These are phyloP conservation scores for Gracilinanus agilis DNA, from an alignment of 2,113 vertebrate species.

Conservation along the genomic window DNA sequence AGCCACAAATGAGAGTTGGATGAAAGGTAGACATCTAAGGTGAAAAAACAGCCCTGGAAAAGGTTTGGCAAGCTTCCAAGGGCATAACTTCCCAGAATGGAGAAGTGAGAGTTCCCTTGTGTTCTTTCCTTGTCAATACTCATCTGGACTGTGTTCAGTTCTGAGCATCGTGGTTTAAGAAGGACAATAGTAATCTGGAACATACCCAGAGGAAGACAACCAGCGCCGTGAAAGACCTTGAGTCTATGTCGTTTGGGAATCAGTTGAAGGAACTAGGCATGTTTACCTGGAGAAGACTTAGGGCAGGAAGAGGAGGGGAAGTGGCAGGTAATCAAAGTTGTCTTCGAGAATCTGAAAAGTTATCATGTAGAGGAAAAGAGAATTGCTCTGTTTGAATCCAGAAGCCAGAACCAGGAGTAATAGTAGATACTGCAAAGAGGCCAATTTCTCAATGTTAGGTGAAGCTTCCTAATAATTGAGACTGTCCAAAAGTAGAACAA, in stretches of 20 bases:
- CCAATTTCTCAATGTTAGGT: neutral
- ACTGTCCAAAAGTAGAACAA: neutral
- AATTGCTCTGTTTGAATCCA: neutral
- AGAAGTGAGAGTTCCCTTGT: neutral
- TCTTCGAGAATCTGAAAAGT: no score
- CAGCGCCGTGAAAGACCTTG: neutral
- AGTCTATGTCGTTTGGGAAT: neutral
- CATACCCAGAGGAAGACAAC: neutral
- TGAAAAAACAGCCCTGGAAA: no score
- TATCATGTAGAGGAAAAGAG: neutral
- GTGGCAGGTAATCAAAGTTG: no score
- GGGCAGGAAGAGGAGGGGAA: neutral
- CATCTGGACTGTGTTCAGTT: neutral
- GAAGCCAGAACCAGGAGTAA: neutral
- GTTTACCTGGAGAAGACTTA: neutral
- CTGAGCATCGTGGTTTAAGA: neutral
- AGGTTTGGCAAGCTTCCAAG: neutral
- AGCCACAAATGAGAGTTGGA: no score
- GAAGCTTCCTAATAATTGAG: neutral
- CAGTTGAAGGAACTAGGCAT: neutral
- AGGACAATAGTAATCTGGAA: neutral
- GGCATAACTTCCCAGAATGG: neutral
- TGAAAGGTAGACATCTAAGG: no score
- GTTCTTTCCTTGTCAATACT: neutral
- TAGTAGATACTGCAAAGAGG: neutral